These are phyloP conservation scores for Drosophila busckii DNA, from an alignment of 1,140 invertebrate species.

Conservation along the genomic window DNA sequence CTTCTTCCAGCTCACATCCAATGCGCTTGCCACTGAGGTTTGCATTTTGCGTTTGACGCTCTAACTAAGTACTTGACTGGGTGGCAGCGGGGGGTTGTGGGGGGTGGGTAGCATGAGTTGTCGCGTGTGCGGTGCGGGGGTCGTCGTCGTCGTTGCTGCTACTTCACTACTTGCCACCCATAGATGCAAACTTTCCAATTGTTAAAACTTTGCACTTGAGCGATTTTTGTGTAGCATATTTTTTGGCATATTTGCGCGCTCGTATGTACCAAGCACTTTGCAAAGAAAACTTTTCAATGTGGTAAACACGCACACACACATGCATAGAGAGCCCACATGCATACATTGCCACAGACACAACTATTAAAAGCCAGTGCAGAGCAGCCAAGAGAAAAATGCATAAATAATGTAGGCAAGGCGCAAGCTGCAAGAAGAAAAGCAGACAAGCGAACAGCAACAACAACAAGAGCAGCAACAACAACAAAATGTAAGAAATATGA, in stretches of 20 bases:
- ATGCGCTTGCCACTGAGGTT: neutral
- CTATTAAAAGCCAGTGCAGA: conserved; percentile 72
- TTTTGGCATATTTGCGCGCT: conserved; percentile 72
- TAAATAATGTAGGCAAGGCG: conserved; percentile 56
- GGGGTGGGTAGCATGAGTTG: neutral
- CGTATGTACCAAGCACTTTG: conserved; percentile 73
- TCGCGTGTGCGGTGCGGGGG: no score
- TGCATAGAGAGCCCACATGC: neutral
- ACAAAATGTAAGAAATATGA: conserved; percentile 30
- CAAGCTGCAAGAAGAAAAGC: conserved; percentile 16
- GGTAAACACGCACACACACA: conserved; percentile 50
- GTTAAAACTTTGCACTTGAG: conserved; percentile 76
- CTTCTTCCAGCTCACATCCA: no score
- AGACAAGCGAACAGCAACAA: neutral
- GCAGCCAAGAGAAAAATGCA: conserved; percentile 65
- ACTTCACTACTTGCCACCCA: conserved; percentile 33
- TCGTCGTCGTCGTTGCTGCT: no score
- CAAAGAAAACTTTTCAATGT: conserved; percentile 76
- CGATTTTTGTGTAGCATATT: conserved; percentile 76
- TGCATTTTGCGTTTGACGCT: conserved; percentile 38
- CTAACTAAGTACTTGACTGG: conserved; percentile 42
- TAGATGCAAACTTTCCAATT: conserved; percentile 71
- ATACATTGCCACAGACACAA: conserved; percentile 53
- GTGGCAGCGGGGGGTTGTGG: neutral
- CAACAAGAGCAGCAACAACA: conserved; percentile 2